These are phyloP conservation scores for Caenorhabditis panamensis DNA, from an alignment of 2,888 invertebrate genomes.

Conservation along the genomic window DNA sequence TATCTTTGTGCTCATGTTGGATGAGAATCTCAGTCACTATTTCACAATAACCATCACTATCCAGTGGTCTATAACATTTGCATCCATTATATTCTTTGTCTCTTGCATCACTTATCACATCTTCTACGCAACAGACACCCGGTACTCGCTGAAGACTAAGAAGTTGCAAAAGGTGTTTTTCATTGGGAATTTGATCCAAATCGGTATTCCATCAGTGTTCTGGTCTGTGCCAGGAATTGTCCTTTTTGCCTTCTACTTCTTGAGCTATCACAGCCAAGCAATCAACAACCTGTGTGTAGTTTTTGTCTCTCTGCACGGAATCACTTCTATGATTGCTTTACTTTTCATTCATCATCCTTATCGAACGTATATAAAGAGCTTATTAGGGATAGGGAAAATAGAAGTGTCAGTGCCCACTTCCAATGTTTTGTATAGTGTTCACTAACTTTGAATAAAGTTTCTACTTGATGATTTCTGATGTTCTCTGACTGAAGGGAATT, in stretches of 20 bases:
- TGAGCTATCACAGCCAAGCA: not conserved
- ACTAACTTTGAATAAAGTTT: too few relatives aligned
- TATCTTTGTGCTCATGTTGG: not conserved
- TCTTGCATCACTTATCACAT: not conserved
- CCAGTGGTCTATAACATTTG: too few relatives aligned
- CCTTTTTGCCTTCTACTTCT: not conserved
- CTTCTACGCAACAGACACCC: not conserved
- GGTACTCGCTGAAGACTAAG: not conserved
- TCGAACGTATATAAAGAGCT: not conserved
- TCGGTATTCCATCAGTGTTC: not conserved
- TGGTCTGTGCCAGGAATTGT: not conserved
- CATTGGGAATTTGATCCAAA: not conserved
- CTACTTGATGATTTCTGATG: too few relatives aligned
- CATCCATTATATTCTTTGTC: not conserved
- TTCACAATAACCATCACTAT: too few relatives aligned
- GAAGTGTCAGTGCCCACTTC: too few relatives aligned
- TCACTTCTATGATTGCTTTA: not conserved
- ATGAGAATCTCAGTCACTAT: too few relatives aligned
- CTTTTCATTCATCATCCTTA: not conserved
- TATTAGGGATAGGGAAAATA: not conserved
- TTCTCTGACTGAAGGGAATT: too few relatives aligned
- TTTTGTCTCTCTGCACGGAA: not conserved
- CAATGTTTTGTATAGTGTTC: too few relatives aligned
- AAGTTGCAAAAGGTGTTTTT: conserved; percentile 6
- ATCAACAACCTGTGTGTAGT: not conserved